Evolutionary conservation across 2,888 invertebrate genomes (phyloP), one percentile per base, ranked within the genome.

Genomic region (Pherbina coryleti): DNA sequence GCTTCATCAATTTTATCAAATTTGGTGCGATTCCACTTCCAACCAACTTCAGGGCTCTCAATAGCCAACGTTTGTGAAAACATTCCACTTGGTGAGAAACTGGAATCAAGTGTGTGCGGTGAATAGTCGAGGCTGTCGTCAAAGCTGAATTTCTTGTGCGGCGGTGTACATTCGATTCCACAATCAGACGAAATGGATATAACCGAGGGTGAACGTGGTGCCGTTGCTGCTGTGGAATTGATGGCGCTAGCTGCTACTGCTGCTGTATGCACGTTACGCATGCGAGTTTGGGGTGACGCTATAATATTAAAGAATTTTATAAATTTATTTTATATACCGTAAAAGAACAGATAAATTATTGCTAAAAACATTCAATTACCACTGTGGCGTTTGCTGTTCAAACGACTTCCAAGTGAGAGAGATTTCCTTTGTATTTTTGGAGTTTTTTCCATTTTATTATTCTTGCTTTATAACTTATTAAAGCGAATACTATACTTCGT

Each of bases 11-110:
- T n/a, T 64, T 49, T 73, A 0, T 49, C 49, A 28, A 57, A 51
- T 5, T n/a, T 55, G 3, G 71, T 22, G 0, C 82, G 82, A 14
- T 83, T 85, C 88, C 88, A 88, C 28, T 84, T 86, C 88, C 88
- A 88, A 5, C 87, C 84, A 2, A 88, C 88, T 34, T 88, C 88
- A 0, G 88, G 88, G 75, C 88, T 88, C 60, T 87, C 85, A 17
- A 83, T 84, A 7, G 84, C 82, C 70, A 87, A 79, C 0, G 88
- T 87, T 64, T 88, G 88, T 0, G 88, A 88, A n/a, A 87, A 84
- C 7, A 85, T 73, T 9, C 83, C 83, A 37, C 82, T 83, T 7
- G 88, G 88, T 3, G 88, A 88, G 25, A 85, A 83, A 34, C 85
- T 85, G 0, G 70, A 80, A 71, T 87, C 86, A 67, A 82, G 81